Base-by-base conservation (phyloP, 2,797 vertebrate genomes). In the Notamacropus eugenii region DNA sequence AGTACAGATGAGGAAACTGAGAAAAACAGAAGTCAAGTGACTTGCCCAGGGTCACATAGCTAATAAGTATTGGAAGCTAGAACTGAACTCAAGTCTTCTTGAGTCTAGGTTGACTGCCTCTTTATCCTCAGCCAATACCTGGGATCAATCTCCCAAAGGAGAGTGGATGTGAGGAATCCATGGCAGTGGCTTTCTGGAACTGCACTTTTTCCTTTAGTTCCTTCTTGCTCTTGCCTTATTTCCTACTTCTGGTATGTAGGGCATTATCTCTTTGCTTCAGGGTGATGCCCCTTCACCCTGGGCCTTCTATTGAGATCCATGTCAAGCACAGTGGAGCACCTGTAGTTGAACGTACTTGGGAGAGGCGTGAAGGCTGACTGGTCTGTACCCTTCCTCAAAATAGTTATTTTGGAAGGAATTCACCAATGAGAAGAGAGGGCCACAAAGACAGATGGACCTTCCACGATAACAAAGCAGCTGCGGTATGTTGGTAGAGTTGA, bases 1-100 rank as follows among this genome's bases (percentile, higher is more conserved):
- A 93, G 94, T 95, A 90, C 6, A 93, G 54, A 93, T 55, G n/a
- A 93, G 82, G 9, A 55, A n/a, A 50, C 2, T 95, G 74, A 82
- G 40, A 6, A 16, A 40, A 82, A 82, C 11, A 74, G 2, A 34
- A 82, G 34, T 40, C 34, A 74, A 74, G 22, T 82, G 74, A 46
- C 40, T 82, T 82, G 74, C 9, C 19, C n/a, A 82, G n/a, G 40
- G 6, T 40, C n/a, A 74, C 16, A 40, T 19, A 74, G 16, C n/a
- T 82, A 82, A 22, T 40, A 82, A 40, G 16, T 46, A 1, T 11
- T 24, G 14, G 22, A 82, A 2, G 22, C 2, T 82, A 82, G 3
- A 82, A 82, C 19, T 10, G 74, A 82, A 82, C 8, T 82, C 74
- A 46, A 52, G 4, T 82, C 34, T 74, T 82, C 74, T 8, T 82